phyloP scores from a whole-genome alignment of 37 sponge, comb jelly and placozoan species.

The Aplysina aerophoba region DNA sequence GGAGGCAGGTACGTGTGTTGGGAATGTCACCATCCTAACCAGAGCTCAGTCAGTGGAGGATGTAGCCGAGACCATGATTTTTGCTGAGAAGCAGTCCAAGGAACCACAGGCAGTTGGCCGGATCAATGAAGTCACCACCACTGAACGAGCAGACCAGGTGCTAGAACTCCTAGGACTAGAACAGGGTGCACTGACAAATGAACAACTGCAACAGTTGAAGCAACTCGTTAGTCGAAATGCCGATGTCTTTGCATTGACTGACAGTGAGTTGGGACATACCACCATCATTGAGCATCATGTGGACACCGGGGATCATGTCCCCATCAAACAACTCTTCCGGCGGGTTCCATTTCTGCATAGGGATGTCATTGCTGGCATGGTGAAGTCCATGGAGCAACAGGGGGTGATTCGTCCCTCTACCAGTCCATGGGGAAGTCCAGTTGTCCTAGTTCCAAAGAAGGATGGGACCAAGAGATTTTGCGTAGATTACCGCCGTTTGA shows the following conservation, averaged over 20 bases:
- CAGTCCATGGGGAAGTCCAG: slow-evolving; percentile 37
- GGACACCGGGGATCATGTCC: slow-evolving; percentile 52
- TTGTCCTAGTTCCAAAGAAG: neutral
- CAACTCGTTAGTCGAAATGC: too few species aligned
- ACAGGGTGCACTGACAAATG: too few species aligned
- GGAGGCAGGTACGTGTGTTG: slow-evolving; percentile 2
- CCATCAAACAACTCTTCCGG: slow-evolving; percentile 40
- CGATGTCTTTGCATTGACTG: too few species aligned
- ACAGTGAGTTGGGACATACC: slow-evolving; percentile 54
- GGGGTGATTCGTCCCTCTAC: slow-evolving; percentile 51
- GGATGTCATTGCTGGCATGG: slow-evolving; percentile 32
- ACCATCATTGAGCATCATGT: slow-evolving; percentile 39
- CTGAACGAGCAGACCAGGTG: too few species aligned
- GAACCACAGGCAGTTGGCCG: too few species aligned
- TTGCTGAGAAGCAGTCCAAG: too few species aligned
- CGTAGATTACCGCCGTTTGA: neutral
- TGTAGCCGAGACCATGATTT: too few species aligned
- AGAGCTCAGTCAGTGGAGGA: too few species aligned
- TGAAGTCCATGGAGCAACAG: slow-evolving; percentile 52
- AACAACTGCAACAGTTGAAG: too few species aligned
- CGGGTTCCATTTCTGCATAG: slow-evolving; percentile 29
- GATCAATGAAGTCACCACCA: too few species aligned
- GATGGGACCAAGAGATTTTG: neutral
- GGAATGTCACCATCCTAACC: neutral
- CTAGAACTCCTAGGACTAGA: too few species aligned